Evolutionary conservation across 1,140 invertebrate genomes (phyloP).

Genomic region (Bradysia coprophila): DNA sequence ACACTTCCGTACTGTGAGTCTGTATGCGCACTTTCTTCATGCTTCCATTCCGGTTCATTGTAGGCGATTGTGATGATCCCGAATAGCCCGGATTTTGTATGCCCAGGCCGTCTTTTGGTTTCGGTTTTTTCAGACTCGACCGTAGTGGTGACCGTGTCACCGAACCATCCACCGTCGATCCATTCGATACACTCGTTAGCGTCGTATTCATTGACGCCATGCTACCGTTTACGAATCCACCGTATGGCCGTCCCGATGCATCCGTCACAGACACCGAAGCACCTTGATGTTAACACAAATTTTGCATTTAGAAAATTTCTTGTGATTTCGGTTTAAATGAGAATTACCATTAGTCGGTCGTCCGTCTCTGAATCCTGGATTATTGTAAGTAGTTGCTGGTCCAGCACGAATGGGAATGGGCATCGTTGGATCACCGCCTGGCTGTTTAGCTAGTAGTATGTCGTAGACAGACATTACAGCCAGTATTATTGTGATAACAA

Average conservation of each 20-base stretch:
- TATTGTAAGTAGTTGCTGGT: conserved; percentile 53
- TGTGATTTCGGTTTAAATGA: not conserved
- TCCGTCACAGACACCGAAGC: conserved; percentile 69
- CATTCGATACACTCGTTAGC: conserved; percentile 44
- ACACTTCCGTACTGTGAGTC: conserved; percentile 72
- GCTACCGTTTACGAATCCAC: conserved; percentile 51
- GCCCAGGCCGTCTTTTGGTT: conserved; percentile 42
- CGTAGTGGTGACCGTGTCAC: conserved; percentile 51
- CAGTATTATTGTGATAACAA: conserved; percentile 49
- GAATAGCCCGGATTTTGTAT: conserved; percentile 58
- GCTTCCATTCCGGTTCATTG: conserved; percentile 58
- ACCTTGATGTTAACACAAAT: conserved; percentile 2
- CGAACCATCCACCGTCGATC: conserved; percentile 34
- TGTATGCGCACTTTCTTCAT: conserved; percentile 77
- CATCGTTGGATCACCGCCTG: conserved; percentile 59
- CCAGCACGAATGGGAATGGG: conserved; percentile 32
- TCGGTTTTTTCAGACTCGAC: conserved; percentile 65
- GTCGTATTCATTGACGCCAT: conserved; percentile 55
- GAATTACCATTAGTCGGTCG: conserved; percentile 31
- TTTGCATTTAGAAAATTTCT: not conserved
- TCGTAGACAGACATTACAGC: conserved; percentile 62
- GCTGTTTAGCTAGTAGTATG: conserved; percentile 41
- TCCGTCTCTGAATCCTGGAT: conserved; percentile 63
- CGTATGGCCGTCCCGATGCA: conserved; percentile 61
- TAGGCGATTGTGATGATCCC: conserved; percentile 59